Evolutionary conservation across 1,140 invertebrate genomes (phyloP), one percentile per base, ranked within the genome.

Genomic region (Musca vetustissima): DNA sequence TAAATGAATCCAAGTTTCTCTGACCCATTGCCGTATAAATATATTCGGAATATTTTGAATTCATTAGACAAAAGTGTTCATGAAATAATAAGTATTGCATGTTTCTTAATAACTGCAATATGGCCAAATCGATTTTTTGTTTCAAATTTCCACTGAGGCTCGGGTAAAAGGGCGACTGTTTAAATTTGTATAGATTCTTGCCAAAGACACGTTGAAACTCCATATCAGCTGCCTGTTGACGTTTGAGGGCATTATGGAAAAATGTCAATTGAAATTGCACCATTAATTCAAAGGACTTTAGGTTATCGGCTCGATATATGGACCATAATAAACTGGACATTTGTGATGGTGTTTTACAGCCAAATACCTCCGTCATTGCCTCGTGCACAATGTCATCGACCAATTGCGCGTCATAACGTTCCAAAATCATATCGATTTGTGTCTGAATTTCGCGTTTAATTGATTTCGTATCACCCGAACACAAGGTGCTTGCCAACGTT

Each of bases 1-100:
- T 61, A 1, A 43, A 2, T 1, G 25, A 2, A 43, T 61, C 28
- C 11, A 36, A 43, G 8, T 61, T 61, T 61, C n/a, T 43, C 36
- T 43, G 36, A 43, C n/a, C n/a, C 17, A 61, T 61, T 24, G 57
- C 28, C 14, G 57, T 36, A n/a, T 61, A 61, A 9, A 61, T 61
- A 15, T 61, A 61, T 19, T 43, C 19, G 1, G 28, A 32, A 19
- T 43, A 61, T 36, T 43, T 36, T 2, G 19, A 17, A 61, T 61
- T 61, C 19, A 36, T 9, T 1, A 61, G 28, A 36, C 57, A 61
- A 11, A 61, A 43, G 19, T 61, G n/a, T 1, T 28, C 17, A 1
- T 17, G 9, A 14, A 61, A 61, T 1, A 36, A 19, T 14, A 61
- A 61, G 21, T 61, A 61, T 36, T 61, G n/a, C 14, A 61, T 19